Evolutionary conservation across 2,113 vertebrate genomes (phyloP).

Genomic region (Strix uralensis): DNA sequence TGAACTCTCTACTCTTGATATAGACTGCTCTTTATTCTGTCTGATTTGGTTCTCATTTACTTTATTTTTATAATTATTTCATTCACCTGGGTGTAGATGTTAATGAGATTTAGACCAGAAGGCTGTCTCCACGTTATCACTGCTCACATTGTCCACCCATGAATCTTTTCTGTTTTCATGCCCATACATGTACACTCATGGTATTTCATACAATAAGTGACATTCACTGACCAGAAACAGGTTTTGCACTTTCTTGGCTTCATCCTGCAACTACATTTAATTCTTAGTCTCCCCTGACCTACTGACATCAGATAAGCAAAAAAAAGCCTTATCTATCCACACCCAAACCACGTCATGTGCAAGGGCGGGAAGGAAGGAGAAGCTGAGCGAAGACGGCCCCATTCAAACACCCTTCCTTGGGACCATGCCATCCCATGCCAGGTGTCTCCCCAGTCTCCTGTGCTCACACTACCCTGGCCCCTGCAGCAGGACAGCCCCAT

Average conservation of each 20-base stretch:
- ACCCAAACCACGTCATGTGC: accelerated
- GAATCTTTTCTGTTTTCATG: not conserved
- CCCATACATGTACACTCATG: accelerated
- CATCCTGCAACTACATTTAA: not conserved
- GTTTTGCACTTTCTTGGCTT: not conserved
- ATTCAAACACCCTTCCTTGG: not conserved
- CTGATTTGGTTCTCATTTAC: not conserved
- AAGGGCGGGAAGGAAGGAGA: not conserved
- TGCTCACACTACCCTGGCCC: accelerated
- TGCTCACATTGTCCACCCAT: not conserved
- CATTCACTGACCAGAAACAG: not conserved
- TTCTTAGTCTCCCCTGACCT: not conserved
- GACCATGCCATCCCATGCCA: accelerated
- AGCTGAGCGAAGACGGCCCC: accelerated
- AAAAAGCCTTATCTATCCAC: accelerated
- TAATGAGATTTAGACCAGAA: not conserved
- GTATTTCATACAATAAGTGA: not conserved
- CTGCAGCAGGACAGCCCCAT: accelerated
- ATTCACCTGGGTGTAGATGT: not conserved
- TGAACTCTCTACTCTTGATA: not conserved
- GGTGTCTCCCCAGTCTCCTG: not conserved
- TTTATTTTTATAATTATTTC: not conserved
- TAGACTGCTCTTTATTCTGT: not conserved
- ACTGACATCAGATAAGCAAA: not conserved
- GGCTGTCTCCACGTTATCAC: not conserved